These are phyloP conservation scores for Lindbergichthys nudifrons DNA, from an alignment of 2,797 vertebrate species.

Conservation along the genomic window DNA sequence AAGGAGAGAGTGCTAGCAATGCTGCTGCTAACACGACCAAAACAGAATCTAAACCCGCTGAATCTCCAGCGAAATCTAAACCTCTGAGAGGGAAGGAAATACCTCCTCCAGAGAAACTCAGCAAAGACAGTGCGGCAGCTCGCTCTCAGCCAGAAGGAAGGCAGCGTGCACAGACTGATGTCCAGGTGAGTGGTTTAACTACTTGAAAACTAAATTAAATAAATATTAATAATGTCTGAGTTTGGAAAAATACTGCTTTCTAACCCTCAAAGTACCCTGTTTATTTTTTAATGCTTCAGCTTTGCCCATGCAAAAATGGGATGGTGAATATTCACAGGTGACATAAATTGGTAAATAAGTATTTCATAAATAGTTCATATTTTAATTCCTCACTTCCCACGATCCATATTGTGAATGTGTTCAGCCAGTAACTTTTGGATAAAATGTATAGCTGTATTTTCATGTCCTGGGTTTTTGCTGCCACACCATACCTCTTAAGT, in stretches of 20 bases:
- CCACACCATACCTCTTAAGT: not conserved
- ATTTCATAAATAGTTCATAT: slow-evolving; percentile 6
- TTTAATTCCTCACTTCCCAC: not conserved
- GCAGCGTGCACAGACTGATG: not conserved
- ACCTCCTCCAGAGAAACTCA: not conserved
- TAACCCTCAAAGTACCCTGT: not conserved
- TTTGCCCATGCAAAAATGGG: slow-evolving; percentile 22
- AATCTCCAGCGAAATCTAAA: slow-evolving; percentile 18
- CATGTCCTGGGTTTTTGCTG: not conserved
- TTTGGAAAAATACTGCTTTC: not conserved
- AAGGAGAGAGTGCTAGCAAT: not conserved
- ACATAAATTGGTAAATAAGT: slow-evolving; percentile 59
- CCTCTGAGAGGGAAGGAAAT: not conserved
- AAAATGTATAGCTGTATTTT: not conserved
- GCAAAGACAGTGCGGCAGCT: not conserved
- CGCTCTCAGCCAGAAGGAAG: slow-evolving; percentile 1
- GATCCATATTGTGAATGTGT: slow-evolving; percentile 10
- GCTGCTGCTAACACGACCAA: not conserved
- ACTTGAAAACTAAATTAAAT: not conserved
- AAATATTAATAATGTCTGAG: not conserved
- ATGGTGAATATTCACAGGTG: slow-evolving; percentile 34
- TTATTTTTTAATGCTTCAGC: slow-evolving; percentile 50
- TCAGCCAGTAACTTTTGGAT: not conserved
- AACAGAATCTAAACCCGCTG: not conserved
- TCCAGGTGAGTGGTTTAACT: slow-evolving; percentile 47